Evolutionary conservation across 2,888 invertebrate genomes (phyloP).

Genomic region (Noctua pronuba): DNA sequence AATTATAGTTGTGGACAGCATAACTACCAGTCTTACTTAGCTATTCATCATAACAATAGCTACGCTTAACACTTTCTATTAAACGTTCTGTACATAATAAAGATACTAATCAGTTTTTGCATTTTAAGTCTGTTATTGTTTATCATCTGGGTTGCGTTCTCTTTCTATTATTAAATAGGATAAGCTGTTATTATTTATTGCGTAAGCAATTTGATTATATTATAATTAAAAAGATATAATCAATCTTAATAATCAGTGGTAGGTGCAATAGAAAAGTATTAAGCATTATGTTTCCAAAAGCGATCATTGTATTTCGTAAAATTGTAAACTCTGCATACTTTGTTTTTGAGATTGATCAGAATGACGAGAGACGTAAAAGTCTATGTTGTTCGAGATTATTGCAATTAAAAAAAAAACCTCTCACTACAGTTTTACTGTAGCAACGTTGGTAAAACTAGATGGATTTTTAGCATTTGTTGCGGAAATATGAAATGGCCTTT

Average conservation of each 20-base stretch:
- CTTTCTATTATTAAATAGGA: constrained; percentile 29
- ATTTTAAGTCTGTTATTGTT: constrained; percentile 44
- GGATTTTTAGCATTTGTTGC: not conserved
- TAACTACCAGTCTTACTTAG: constrained; percentile 5
- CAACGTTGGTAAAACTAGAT: not conserved
- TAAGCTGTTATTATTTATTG: constrained; percentile 36
- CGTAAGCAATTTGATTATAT: constrained; percentile 16
- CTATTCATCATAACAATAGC: constrained; percentile 35
- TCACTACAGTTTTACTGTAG: not conserved
- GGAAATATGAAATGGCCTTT: not conserved
- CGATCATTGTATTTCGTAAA: not conserved
- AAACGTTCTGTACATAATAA: constrained; percentile 36
- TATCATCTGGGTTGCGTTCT: constrained; percentile 31
- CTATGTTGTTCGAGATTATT: not conserved
- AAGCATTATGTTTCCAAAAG: not conserved
- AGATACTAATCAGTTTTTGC: constrained; percentile 60
- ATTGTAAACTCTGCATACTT: not conserved
- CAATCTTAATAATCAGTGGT: constrained; percentile 14
- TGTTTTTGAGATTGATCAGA: not conserved
- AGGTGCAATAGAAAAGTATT: not conserved
- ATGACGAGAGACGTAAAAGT: too few species aligned
- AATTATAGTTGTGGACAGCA: constrained; percentile 1
- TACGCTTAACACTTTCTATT: constrained; percentile 46
- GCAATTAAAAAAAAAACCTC: not conserved
- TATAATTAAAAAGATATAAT: constrained; percentile 12